Evolutionary conservation across 2,797 vertebrate species (phyloP), one percentile per base, ranked within the genome.

Genomic region (Manis crassicaudata): DNA sequence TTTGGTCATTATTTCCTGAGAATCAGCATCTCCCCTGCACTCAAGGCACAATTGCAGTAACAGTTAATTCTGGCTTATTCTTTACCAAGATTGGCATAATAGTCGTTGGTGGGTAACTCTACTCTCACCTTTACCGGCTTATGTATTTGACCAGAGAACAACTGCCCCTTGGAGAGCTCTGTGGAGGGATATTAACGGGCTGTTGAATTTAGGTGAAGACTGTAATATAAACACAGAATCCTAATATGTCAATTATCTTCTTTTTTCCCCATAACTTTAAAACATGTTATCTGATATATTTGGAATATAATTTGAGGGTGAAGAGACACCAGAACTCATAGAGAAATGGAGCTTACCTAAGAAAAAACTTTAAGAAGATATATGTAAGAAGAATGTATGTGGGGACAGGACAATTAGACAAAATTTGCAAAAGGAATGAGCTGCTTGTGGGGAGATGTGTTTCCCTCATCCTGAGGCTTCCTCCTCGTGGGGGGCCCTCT

Each of bases 31-130:
- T 89, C 11, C 12, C 16, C 60, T 56, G 40, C n/a, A 9, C 29
- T 29, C 54, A 27, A 85, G 58, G n/a, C n/a, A 83, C 60, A 90
- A 32, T 32, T 84, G 16, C 18, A 65, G 27, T 54, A 52, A 70
- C 52, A 70, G 65, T 62, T 79, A 90, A 86, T 83, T 12, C 75
- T 94, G 72, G 50, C 54, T 96, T 82, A 75, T 37, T 88, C 63
- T 82, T 70, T n/a, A 37, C 43, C 83, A 29, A 62, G n/a, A 85
- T 25, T 70, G 63, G 70, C 70, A 91, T 82, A 83, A 85, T 35
- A 56, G 52, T 2, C 16, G 32, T 83, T 80, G 62, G 60, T 76
- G 50, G 83, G 68, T 7, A 3, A 37, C 54, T 92, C 50, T 37
- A 0, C 73, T 88, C 52, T 93, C 27, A 62, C 25, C 29, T 67